Evolutionary conservation across 2,113 vertebrate genomes (phyloP).

Genomic region (Ictalurus punctatus): DNA sequence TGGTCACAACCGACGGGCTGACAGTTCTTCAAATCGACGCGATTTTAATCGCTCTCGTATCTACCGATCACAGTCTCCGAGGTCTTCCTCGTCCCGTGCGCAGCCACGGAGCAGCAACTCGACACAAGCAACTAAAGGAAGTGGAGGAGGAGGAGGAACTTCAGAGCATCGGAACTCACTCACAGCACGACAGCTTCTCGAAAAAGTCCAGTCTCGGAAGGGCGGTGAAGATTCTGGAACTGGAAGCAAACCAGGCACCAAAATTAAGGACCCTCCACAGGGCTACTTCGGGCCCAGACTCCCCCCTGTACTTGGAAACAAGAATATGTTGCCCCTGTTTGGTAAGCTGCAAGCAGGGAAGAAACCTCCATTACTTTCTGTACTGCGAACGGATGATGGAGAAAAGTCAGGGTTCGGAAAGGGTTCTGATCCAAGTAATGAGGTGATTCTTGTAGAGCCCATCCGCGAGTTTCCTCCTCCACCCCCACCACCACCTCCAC

Average conservation of each 20-base stretch:
- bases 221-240: slow-evolving; percentile 71
- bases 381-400: slow-evolving; percentile 74
- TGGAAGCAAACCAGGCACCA: slow-evolving; percentile 81
- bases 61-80: slow-evolving; percentile 94
- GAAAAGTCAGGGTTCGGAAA: slow-evolving; percentile 73
- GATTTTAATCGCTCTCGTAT: slow-evolving; percentile 93
- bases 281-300: slow-evolving; percentile 97
- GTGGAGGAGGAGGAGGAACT: slow-evolving; percentile 72
- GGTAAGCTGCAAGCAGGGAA: slow-evolving; percentile 88
- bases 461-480: slow-evolving; percentile 82
- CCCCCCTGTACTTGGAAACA: slow-evolving; percentile 87
- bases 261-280: slow-evolving; percentile 95
- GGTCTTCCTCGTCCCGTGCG: slow-evolving; percentile 72
- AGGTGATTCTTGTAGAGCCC: slow-evolving; percentile 78
- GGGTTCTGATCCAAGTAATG: slow-evolving; percentile 69
- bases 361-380: slow-evolving; percentile 77
- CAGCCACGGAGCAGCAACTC: slow-evolving; percentile 72
- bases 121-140: slow-evolving; percentile 61
- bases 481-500: slow-evolving; percentile 72
- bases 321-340: slow-evolving; percentile 89
- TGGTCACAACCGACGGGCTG: slow-evolving; percentile 61
- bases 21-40: slow-evolving; percentile 77
- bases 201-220: slow-evolving; percentile 90
- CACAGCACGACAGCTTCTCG: slow-evolving; percentile 89
- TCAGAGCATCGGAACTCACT: slow-evolving; percentile 85